Conservation (phyloP, 2,797 vertebrate species). For the Pelobates cultripes region DNA sequence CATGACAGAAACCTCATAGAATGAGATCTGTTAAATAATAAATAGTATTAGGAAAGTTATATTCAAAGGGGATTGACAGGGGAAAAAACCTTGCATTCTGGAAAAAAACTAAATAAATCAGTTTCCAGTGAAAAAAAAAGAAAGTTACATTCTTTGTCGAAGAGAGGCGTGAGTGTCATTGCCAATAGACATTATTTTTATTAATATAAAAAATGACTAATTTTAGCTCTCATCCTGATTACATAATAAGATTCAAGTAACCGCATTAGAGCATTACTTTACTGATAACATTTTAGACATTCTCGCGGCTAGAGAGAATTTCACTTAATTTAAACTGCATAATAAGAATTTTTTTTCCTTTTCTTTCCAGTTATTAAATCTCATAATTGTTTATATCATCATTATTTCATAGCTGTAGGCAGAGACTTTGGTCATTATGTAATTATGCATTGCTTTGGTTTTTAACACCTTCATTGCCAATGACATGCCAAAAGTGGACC, state of each 20-base stretch:
- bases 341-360: neutral
- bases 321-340: neutral
- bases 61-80: conserved; percentile 55
- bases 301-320: neutral
- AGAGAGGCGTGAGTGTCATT: too few species aligned
- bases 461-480: too few species aligned
- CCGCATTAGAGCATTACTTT: neutral
- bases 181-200: neutral
- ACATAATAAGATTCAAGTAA: neutral
- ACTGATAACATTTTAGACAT: conserved; percentile 1
- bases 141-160: too few species aligned
- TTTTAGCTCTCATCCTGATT: neutral
- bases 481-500: too few species aligned
- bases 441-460: too few species aligned
- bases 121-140: conserved; percentile 25
- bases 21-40: conserved; percentile 60
- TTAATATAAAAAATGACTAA: conserved; percentile 13
- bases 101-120: conserved; percentile 37
- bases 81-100: conserved; percentile 33
- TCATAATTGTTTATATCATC: neutral
- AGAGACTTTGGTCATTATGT: too few species aligned
- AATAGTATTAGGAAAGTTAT: conserved; percentile 62
- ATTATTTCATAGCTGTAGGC: too few species aligned
- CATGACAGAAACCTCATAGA: conserved; percentile 60
- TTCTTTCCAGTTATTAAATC: conserved; percentile 1